Percentiles rank a stretch among this genome's conserved stretches.
Evolutionary conservation across 2,113 vertebrate genomes (phyloP).

Genomic region (Calyptomena viridis): DNA sequence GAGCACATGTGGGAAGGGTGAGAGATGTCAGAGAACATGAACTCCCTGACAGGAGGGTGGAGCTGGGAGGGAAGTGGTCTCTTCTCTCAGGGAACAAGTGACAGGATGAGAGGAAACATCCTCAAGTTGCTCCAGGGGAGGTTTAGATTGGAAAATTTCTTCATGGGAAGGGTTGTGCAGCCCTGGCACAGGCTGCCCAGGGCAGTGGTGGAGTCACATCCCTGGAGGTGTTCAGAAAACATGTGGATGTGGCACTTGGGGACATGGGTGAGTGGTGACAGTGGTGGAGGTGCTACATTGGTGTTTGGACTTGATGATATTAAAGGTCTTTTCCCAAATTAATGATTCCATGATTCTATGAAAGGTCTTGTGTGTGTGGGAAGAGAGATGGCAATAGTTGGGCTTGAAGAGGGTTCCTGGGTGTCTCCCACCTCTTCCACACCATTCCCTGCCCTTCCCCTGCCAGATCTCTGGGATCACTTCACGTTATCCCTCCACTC

Average conservation of each 20-base stretch:
- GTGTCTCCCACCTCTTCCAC: neutral
- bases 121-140: neutral
- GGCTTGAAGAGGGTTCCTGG: neutral
- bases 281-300: neutral
- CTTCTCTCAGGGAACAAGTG: neutral
- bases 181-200: neutral
- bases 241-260: neutral
- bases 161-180: neutral
- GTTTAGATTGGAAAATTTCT: neutral
- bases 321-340: neutral
- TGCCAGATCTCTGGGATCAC: neutral
- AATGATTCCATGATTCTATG: neutral
- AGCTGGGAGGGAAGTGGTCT: neutral
- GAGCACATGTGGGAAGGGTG: neutral
- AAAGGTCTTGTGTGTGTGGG: neutral
- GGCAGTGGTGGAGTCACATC: neutral
- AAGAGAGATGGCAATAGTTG: fast-evolving
- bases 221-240: neutral
- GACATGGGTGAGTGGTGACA: neutral
- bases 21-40: neutral
- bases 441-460: neutral
- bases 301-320: neutral
- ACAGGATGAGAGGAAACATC: neutral
- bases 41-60: neutral
- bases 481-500: neutral